Conservation (phyloP, 92 coral and sea anemone genomes). For the Paramuricea clavata region DNA sequence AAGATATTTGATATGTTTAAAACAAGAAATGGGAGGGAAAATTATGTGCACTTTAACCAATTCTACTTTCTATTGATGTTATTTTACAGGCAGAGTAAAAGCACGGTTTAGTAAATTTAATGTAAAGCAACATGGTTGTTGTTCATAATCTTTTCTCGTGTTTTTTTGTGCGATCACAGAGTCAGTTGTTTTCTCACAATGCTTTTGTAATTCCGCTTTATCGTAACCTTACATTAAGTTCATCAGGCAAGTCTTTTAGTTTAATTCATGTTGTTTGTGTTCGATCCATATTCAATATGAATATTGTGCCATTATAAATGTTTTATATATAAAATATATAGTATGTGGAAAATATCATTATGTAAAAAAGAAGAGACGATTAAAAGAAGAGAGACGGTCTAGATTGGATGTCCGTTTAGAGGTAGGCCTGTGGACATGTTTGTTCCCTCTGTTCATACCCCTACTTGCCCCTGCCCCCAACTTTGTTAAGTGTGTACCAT, state of each 20-base stretch:
- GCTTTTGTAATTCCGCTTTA: neutral
- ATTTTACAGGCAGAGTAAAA: neutral
- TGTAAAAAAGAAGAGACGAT: slow-evolving; percentile 75
- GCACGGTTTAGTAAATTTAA: too few relatives aligned
- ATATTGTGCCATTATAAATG: too few relatives aligned
- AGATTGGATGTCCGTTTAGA: slow-evolving; percentile 78
- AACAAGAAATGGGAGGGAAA: neutral
- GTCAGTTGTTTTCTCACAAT: neutral
- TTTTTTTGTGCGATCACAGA: slow-evolving; percentile 8
- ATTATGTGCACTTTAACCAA: neutral
- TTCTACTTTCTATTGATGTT: slow-evolving; percentile 1
- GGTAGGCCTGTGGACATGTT: slow-evolving; percentile 58
- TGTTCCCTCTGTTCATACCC: neutral
- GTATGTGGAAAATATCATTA: slow-evolving; percentile 82
- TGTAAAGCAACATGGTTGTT: slow-evolving; percentile 6
- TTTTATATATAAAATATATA: neutral
- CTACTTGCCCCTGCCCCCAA: neutral
- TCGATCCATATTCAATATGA: too few relatives aligned
- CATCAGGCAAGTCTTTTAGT: slow-evolving; percentile 33
- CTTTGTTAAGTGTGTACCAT: too few relatives aligned
- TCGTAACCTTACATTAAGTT: slow-evolving; percentile 30
- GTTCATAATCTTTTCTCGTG: neutral
- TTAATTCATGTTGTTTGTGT: too few relatives aligned
- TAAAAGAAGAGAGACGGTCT: slow-evolving; percentile 72
- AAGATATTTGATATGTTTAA: neutral